These are phyloP conservation scores for Drosophila baimaii DNA, from an alignment of 1,140 invertebrate species.

Conservation along the genomic window DNA sequence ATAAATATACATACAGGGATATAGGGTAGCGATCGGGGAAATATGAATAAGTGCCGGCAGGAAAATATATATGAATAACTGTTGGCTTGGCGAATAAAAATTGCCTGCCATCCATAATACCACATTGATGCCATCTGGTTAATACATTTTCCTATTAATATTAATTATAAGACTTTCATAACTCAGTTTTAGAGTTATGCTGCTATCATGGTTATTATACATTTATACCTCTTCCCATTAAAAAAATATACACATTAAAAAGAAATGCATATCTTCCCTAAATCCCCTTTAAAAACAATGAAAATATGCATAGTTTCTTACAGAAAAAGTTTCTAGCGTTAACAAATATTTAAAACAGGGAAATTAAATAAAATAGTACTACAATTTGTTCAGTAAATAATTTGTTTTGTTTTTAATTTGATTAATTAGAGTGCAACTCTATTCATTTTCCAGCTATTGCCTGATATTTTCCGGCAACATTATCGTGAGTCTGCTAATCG, in stretches of 20 bases:
- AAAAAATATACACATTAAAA: background rate
- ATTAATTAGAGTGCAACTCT: too few relatives aligned
- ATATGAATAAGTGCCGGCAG: slow-evolving; percentile 11
- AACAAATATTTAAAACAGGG: background rate
- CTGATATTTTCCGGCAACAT: background rate
- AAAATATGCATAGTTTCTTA: background rate
- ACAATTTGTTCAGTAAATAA: background rate
- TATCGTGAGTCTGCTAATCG: slow-evolving; percentile 8
- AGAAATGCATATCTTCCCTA: background rate
- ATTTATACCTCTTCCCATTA: too few relatives aligned
- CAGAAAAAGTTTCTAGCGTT: background rate
- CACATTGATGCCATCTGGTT: background rate
- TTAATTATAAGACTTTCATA: slow-evolving; percentile 4
- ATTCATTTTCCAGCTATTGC: background rate
- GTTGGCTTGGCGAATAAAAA: slow-evolving; percentile 1
- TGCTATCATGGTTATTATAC: background rate
- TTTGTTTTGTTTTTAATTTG: background rate
- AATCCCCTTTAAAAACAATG: background rate
- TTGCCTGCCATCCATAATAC: slow-evolving; percentile 8
- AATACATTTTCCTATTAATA: slow-evolving; percentile 14
- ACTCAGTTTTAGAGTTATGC: background rate
- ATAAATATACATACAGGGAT: slow-evolving; percentile 17
- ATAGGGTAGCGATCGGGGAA: background rate
- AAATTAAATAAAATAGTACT: background rate
- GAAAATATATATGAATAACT: slow-evolving; percentile 6